A percentile compares a stretch with the other conserved stretches of the same genome.
phyloP scores from a whole-genome alignment of 2,888 invertebrate genomes.

The Labia minor region DNA sequence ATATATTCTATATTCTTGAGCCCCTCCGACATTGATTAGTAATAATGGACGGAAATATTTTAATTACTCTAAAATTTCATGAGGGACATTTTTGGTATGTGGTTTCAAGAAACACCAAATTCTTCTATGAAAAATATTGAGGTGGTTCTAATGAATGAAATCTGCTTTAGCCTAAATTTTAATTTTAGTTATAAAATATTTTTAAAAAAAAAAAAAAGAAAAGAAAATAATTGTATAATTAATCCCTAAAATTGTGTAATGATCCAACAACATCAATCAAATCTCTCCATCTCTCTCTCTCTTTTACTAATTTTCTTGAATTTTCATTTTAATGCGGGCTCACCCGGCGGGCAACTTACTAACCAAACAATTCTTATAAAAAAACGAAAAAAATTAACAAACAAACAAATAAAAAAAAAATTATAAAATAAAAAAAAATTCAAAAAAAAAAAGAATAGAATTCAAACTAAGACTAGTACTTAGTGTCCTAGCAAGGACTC shows the following conservation, averaged over 20 bases:
- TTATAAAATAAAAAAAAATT: not conserved
- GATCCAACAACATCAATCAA: not conserved
- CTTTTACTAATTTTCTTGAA: no score
- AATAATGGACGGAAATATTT: no score
- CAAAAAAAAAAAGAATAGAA: not conserved
- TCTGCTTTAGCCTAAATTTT: no score
- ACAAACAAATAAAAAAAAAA: not conserved
- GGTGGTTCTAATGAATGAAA: no score
- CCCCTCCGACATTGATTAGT: no score
- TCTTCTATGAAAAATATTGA: no score
- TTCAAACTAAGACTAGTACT: not conserved
- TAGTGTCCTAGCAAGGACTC: conserved; percentile 4
- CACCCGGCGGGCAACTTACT: not conserved
- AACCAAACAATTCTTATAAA: not conserved
- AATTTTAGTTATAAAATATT: not conserved
- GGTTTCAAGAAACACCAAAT: no score
- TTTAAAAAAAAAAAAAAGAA: not conserved
- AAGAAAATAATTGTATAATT: not conserved
- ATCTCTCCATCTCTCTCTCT: no score
- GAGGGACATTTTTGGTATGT: no score
- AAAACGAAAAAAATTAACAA: not conserved
- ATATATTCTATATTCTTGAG: no score
- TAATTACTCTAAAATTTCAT: no score
- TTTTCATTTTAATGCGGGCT: not conserved
- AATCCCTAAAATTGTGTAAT: not conserved